Evolutionary conservation across 2,113 vertebrate species (phyloP).

Genomic region (Oreochromis tanganicae): DNA sequence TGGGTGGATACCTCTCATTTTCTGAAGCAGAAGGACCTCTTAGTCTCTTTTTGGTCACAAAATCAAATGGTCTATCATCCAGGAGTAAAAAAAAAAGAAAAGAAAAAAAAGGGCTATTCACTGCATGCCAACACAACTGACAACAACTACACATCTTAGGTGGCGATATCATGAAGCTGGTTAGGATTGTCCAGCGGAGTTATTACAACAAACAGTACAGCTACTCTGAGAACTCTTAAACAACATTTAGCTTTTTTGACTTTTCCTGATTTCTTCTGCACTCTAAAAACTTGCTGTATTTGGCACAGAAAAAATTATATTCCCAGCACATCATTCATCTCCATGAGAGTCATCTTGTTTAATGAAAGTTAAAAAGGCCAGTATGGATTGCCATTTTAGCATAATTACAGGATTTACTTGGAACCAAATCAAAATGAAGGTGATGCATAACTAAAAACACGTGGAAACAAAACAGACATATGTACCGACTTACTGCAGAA

Average conservation of each 20-base stretch:
- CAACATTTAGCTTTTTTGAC: neutral
- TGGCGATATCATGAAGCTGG: neutral
- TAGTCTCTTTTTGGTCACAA: neutral
- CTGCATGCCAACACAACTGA: neutral
- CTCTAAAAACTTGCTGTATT: neutral
- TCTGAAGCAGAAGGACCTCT: neutral
- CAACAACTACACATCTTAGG: neutral
- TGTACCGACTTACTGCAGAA: conserved; percentile 74
- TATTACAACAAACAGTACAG: neutral
- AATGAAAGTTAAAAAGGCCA: neutral
- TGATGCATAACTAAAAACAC: neutral
- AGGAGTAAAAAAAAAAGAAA: neutral
- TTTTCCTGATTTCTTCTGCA: neutral
- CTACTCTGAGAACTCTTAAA: neutral
- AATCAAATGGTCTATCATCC: neutral
- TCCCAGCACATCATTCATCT: neutral
- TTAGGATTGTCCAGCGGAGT: neutral
- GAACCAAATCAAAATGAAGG: neutral
- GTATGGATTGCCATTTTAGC: neutral
- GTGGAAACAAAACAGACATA: neutral
- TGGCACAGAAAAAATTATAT: neutral
- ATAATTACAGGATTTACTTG: neutral
- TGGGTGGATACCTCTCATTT: neutral
- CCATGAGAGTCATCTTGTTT: neutral
- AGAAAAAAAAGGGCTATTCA: neutral